A percentile compares a stretch with the other conserved stretches of the same genome.
These are phyloP conservation scores for Spea multiplicata DNA, from an alignment of 2,113 vertebrate genomes.

Conservation along the genomic window DNA sequence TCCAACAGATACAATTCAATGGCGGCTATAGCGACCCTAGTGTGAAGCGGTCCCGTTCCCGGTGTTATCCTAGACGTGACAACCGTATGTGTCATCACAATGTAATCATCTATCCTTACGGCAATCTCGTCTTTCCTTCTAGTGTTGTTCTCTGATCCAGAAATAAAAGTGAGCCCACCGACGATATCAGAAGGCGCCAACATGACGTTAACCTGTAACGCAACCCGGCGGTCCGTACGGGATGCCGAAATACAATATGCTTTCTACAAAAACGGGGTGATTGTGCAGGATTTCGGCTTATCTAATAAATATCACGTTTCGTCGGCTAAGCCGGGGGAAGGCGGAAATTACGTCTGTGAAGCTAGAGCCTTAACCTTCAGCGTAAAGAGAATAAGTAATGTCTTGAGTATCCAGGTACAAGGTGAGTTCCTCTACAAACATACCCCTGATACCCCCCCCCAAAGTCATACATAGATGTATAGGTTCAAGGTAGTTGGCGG, in stretches of 20 bases:
- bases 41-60: too few relatives aligned
- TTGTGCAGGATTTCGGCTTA: not conserved
- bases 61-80: too few relatives aligned
- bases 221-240: not conserved
- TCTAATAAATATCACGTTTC: not conserved
- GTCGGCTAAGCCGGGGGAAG: not conserved
- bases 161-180: not conserved
- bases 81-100: too few relatives aligned
- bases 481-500: not conserved
- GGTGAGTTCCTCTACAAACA: not conserved
- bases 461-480: not conserved
- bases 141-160: not conserved
- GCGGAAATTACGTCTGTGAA: not conserved
- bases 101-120: too few relatives aligned
- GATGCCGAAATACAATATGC: not conserved
- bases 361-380: not conserved
- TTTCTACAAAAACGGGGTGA: not conserved
- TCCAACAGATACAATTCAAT: too few relatives aligned
- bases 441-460: not conserved
- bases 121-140: too few relatives aligned
- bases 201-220: not conserved
- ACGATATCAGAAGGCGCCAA: not conserved
- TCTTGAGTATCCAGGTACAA: not conserved
- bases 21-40: too few relatives aligned
- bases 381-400: not conserved